Conservation (phyloP, 2,888 invertebrate species). For the Chaetogeoica ovagalla region DNA sequence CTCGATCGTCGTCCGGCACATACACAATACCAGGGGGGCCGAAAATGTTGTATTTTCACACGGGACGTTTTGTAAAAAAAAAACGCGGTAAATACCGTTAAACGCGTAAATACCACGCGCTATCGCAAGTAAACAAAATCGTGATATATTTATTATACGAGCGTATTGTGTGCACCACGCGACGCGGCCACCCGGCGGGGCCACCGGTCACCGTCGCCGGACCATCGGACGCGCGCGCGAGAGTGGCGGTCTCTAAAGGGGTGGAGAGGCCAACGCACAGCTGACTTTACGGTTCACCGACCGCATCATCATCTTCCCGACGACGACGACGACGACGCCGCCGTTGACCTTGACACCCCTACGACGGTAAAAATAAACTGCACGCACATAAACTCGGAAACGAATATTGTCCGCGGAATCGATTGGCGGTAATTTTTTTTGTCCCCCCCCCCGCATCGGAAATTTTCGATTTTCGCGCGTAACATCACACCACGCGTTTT, state of each 20-base stretch:
- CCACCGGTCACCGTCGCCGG: not conserved
- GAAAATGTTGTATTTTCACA: too few relatives aligned
- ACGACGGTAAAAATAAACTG: conserved; percentile 27
- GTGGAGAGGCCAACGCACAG: conserved; percentile 32
- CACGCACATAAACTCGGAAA: conserved; percentile 3
- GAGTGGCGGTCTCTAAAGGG: not conserved
- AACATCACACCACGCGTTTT: not conserved
- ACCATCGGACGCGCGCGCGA: not conserved
- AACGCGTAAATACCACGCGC: too few relatives aligned
- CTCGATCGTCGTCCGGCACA: too few relatives aligned
- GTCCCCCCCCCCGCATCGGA: too few relatives aligned
- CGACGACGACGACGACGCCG: conserved; percentile 16
- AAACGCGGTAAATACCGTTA: too few relatives aligned
- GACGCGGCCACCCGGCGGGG: not conserved
- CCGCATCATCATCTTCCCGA: conserved; percentile 42
- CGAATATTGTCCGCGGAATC: conserved; percentile 9
- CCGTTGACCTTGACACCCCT: conserved; percentile 45
- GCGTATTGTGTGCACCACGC: too few relatives aligned
- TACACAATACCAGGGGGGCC: too few relatives aligned
- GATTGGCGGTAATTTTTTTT: conserved; percentile 17
- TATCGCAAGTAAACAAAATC: too few relatives aligned
- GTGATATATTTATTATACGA: too few relatives aligned
- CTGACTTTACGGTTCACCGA: conserved; percentile 50
- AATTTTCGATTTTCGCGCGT: not conserved
- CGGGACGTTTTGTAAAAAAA: too few relatives aligned